A percentile compares a stretch with the other conserved stretches of the same genome.
phyloP scores from a whole-genome alignment of 2,888 invertebrate species.

The Lathronympha strigana region DNA sequence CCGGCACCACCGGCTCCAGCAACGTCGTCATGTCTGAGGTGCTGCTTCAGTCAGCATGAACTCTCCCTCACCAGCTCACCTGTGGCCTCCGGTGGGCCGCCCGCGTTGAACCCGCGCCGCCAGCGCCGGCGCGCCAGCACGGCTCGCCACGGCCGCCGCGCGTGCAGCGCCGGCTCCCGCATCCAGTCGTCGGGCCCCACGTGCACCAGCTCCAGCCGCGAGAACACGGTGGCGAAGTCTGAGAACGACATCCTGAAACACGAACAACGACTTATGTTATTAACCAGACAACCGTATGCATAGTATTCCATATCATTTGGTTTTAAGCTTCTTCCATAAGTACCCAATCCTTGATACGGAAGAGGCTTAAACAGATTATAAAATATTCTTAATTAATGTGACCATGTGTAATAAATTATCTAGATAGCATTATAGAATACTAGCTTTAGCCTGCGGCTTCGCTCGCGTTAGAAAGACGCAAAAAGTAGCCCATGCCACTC shows the following conservation, averaged over 20 bases:
- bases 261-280: neutral
- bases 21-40: conserved; percentile 91
- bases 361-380: too few species aligned
- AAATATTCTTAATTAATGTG: too few species aligned
- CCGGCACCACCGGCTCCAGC: conserved; percentile 85
- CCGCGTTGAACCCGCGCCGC: conserved; percentile 88
- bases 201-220: conserved; percentile 88
- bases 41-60: conserved; percentile 87
- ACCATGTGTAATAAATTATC: too few species aligned
- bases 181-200: conserved; percentile 91
- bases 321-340: too few species aligned
- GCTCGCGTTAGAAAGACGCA: too few species aligned
- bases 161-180: conserved; percentile 87
- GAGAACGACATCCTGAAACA: conserved; percentile 87
- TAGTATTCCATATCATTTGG: too few species aligned
- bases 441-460: too few species aligned
- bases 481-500: too few species aligned
- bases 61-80: too few species aligned
- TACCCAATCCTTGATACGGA: too few species aligned
- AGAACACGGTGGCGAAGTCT: conserved; percentile 87
- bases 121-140: conserved; percentile 87
- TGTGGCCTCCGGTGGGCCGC: conserved; percentile 86
- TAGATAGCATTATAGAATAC: too few species aligned
- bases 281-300: too few species aligned
- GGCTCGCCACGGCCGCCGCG: conserved; percentile 88